A percentile compares a stretch with the other conserved stretches of the same genome.
These are phyloP conservation scores for Papilio glaucus DNA, from an alignment of 1,140 invertebrate species.

Conservation along the genomic window DNA sequence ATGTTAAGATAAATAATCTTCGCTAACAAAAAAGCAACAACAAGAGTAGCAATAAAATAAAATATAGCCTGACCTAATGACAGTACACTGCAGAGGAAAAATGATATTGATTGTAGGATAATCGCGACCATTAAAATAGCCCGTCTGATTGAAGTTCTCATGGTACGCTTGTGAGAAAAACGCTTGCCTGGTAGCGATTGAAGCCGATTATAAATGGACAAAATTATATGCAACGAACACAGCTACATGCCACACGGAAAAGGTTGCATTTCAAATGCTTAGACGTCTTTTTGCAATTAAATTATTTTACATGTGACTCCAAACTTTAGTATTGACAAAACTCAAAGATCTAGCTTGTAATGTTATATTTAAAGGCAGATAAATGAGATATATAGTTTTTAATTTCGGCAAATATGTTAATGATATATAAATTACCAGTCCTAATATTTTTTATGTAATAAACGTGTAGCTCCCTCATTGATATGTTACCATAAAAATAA, in stretches of 20 bases:
- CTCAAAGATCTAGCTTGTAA: no score
- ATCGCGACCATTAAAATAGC: slow-evolving; percentile 68
- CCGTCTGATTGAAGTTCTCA: slow-evolving; percentile 71
- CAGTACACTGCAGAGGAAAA: slow-evolving; percentile 60
- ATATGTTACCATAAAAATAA: no score
- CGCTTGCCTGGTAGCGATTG: slow-evolving; percentile 47
- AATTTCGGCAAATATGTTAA: no score
- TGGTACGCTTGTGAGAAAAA: slow-evolving; percentile 60
- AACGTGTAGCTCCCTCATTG: no score
- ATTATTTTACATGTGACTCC: no score
- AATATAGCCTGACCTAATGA: slow-evolving; percentile 56
- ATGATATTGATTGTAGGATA: slow-evolving; percentile 57
- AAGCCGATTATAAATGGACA: slow-evolving; percentile 32
- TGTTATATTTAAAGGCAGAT: no score
- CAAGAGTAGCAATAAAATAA: slow-evolving; percentile 44
- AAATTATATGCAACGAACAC: slow-evolving; percentile 32
- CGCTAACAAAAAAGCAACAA: slow-evolving; percentile 14
- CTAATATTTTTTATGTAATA: no score
- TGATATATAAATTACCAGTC: no score
- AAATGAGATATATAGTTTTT: no score
- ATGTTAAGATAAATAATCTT: neutral
- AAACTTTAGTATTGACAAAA: no score
- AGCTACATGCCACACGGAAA: neutral
- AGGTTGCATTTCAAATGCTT: neutral
- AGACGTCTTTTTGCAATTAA: neutral